These are phyloP conservation scores for Eupeodes latifasciatus DNA, from an alignment of 2,888 invertebrate species.

Conservation along the genomic window DNA sequence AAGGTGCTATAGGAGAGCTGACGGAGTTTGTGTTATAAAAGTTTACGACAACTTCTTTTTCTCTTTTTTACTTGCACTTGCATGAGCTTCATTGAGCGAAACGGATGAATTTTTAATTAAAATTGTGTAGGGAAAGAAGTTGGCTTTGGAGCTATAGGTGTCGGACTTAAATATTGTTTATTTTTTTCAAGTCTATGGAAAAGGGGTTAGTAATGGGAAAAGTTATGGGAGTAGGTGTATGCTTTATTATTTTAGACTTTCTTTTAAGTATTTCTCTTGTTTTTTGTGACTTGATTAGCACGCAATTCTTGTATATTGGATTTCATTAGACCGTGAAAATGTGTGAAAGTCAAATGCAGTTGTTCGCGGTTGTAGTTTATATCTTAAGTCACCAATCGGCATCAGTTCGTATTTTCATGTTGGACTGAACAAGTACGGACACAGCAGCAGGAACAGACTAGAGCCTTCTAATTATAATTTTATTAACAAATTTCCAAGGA, in stretches of 20 bases:
- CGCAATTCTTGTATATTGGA: constrained; percentile 28
- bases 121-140: neutral
- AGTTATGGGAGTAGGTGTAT: constrained; percentile 36
- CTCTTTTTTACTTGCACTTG: constrained; percentile 71
- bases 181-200: neutral
- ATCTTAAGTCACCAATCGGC: neutral
- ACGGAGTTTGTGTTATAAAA: neutral
- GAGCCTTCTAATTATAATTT: neutral
- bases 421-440: neutral
- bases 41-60: constrained; percentile 21
- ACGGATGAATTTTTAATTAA: constrained; percentile 50
- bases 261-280: constrained; percentile 53
- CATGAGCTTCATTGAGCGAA: constrained; percentile 67
- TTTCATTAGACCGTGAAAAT: constrained; percentile 20
- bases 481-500: too few relatives aligned
- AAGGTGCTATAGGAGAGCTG: neutral
- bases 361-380: neutral
- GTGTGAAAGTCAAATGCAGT: constrained; percentile 26
- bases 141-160: neutral
- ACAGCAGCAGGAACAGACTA: neutral
- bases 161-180: neutral
- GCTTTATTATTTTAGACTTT: constrained; percentile 52
- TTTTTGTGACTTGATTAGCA: constrained; percentile 56
- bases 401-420: neutral
- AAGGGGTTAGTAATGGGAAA: constrained; percentile 56